These are phyloP conservation scores for Idaea dimidiata DNA, from an alignment of 2,888 invertebrate genomes.

Conservation along the genomic window DNA sequence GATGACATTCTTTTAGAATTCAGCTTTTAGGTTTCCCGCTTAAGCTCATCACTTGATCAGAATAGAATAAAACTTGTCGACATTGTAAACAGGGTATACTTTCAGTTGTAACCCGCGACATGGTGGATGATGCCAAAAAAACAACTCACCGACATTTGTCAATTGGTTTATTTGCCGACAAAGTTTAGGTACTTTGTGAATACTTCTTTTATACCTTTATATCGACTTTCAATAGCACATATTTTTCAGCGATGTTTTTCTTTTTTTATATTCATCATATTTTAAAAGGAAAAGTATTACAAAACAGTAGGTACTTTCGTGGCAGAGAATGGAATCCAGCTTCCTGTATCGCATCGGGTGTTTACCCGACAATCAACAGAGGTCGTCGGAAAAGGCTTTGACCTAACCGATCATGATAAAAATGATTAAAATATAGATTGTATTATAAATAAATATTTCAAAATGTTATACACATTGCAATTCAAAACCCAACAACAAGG, in stretches of 20 bases:
- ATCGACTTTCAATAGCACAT: background rate
- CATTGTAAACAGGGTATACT: slow-evolving; percentile 63
- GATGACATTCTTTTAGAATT: background rate
- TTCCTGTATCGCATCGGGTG: no score
- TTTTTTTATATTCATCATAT: background rate
- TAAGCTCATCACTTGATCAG: slow-evolving; percentile 27
- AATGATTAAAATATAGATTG: no score
- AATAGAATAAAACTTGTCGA: slow-evolving; percentile 44
- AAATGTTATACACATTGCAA: no score
- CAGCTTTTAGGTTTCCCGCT: background rate
- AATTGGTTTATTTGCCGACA: slow-evolving; percentile 50
- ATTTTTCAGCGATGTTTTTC: slow-evolving; percentile 6
- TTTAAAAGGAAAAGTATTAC: no score
- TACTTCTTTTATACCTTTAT: slow-evolving; percentile 25
- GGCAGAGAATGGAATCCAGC: no score
- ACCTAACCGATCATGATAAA: no score
- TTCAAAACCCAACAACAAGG: no score
- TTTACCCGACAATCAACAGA: no score
- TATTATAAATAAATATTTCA: no score
- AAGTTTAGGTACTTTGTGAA: slow-evolving; percentile 36
- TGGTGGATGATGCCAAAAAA: slow-evolving; percentile 59
- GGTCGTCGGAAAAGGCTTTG: no score
- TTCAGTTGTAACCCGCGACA: slow-evolving; percentile 41
- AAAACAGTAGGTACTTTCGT: no score
- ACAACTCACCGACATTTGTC: slow-evolving; percentile 58